phyloP scores from a whole-genome alignment of 1,140 invertebrate genomes.

The Caligus rogercresseyi region DNA sequence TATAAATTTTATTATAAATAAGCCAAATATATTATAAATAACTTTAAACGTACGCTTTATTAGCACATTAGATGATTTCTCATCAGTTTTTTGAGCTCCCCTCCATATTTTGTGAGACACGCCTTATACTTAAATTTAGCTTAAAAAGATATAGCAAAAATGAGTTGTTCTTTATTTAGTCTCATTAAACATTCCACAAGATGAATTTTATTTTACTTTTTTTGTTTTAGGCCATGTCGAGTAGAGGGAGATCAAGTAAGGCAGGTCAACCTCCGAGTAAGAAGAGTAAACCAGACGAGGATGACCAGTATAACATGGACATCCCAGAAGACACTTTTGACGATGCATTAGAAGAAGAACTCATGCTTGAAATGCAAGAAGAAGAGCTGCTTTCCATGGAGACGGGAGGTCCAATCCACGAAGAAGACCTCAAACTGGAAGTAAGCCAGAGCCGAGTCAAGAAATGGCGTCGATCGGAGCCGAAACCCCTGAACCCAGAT shows the following conservation, averaged over 20 bases:
- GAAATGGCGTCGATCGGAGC: conserved; percentile 42
- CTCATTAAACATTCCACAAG: neutral
- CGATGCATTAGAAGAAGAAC: neutral
- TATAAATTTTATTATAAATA: too few relatives aligned
- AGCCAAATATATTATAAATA: too few relatives aligned
- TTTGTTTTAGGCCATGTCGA: neutral
- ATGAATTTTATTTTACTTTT: neutral
- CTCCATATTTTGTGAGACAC: neutral
- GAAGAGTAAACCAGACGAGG: neutral
- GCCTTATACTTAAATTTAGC: neutral
- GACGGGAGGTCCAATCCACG: neutral
- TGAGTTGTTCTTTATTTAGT: neutral
- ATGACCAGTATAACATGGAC: conserved; percentile 1
- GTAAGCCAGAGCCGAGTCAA: too few relatives aligned
- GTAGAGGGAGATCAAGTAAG: neutral
- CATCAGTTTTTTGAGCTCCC: neutral
- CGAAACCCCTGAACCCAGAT: conserved; percentile 44
- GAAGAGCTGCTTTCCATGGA: neutral
- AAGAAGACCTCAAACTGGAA: neutral
- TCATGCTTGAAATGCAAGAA: neutral
- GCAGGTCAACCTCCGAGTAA: neutral
- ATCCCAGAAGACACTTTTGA: neutral
- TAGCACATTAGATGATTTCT: neutral
- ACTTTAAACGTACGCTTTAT: too few relatives aligned
- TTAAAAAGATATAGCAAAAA: neutral